Conservation (phyloP, 2,888 invertebrate species). For the Epiblema foenella region DNA sequence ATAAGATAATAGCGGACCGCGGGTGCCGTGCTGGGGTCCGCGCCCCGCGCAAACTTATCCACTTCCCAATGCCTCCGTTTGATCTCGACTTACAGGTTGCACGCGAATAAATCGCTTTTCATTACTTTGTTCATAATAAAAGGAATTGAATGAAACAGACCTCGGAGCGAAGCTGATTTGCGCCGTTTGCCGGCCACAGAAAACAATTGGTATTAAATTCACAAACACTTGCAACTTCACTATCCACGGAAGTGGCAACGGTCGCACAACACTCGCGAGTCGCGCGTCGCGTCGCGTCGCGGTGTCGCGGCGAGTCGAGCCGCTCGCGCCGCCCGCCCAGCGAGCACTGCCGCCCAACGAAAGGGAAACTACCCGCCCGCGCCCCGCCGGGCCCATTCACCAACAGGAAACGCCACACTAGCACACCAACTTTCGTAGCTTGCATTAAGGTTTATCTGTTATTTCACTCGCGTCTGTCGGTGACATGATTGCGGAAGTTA, state of each 20-base stretch:
- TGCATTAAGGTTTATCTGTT: slow-evolving; percentile 12
- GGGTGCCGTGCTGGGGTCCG: slow-evolving; percentile 45
- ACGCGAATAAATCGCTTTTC: neutral
- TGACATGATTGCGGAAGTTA: neutral
- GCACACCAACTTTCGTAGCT: slow-evolving; percentile 11
- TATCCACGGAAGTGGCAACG: slow-evolving; percentile 10
- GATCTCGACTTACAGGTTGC: slow-evolving; percentile 2
- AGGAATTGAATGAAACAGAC: slow-evolving; percentile 2
- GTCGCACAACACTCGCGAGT: slow-evolving; percentile 27
- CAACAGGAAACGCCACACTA: neutral
- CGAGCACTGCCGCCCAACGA: slow-evolving; percentile 70
- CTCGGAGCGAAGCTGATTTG: slow-evolving; percentile 33
- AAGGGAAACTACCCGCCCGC: slow-evolving; percentile 75
- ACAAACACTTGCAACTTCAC: slow-evolving; percentile 8
- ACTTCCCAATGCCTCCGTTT: slow-evolving; percentile 4
- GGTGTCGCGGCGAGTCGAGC: slow-evolving; percentile 8
- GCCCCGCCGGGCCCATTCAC: slow-evolving; percentile 31
- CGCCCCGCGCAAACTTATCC: slow-evolving; percentile 44
- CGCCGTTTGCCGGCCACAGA: slow-evolving; percentile 10
- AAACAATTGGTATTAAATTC: slow-evolving; percentile 1
- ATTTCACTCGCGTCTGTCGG: neutral
- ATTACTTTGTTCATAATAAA: neutral
- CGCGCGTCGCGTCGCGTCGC: neutral
- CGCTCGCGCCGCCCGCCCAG: slow-evolving; percentile 60
- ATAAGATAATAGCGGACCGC: slow-evolving; percentile 63